Percentiles rank a stretch among this genome's conserved stretches.
These are phyloP conservation scores for Distichodus sexfasciatus DNA, from an alignment of 2,797 vertebrate species.

Conservation along the genomic window DNA sequence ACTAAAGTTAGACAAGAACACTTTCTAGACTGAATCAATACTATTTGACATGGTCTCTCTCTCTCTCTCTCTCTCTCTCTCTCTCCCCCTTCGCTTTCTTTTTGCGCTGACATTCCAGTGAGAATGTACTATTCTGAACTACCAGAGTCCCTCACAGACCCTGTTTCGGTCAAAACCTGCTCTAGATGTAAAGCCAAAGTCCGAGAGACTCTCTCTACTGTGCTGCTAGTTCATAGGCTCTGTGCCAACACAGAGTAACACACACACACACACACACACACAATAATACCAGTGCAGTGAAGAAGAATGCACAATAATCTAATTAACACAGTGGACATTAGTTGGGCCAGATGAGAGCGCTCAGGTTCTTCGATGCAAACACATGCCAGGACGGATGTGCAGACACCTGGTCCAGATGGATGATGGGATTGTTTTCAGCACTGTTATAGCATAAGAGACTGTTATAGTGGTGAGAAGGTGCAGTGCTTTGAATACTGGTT, in stretches of 20 bases:
- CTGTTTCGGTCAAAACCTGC: slow-evolving; percentile 87
- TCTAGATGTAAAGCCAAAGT: slow-evolving; percentile 83
- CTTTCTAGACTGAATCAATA: background rate
- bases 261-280: no score
- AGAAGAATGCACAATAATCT: no score
- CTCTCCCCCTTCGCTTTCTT: slow-evolving; percentile 6
- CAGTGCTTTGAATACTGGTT: no score
- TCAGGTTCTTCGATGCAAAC: background rate
- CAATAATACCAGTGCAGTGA: no score
- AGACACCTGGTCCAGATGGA: background rate
- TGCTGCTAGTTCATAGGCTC: slow-evolving; percentile 87
- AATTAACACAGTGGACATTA: no score
- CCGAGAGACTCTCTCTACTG: slow-evolving; percentile 93
- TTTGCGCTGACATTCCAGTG: slow-evolving; percentile 76
- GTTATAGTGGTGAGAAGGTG: no score
- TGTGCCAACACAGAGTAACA: slow-evolving; percentile 92
- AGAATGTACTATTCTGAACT: slow-evolving; percentile 87
- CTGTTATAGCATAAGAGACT: no score
- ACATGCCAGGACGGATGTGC: slow-evolving; percentile 4
- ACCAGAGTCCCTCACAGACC: slow-evolving; percentile 92
- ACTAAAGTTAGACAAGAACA: slow-evolving; percentile 36
- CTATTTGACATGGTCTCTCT: slow-evolving; percentile 5
- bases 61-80: slow-evolving; percentile 4
- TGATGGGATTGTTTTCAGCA: background rate
- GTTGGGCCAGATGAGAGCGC: slow-evolving; percentile 1